Conservation (phyloP, 1,140 invertebrate species). For the Drosophila nasuta region DNA sequence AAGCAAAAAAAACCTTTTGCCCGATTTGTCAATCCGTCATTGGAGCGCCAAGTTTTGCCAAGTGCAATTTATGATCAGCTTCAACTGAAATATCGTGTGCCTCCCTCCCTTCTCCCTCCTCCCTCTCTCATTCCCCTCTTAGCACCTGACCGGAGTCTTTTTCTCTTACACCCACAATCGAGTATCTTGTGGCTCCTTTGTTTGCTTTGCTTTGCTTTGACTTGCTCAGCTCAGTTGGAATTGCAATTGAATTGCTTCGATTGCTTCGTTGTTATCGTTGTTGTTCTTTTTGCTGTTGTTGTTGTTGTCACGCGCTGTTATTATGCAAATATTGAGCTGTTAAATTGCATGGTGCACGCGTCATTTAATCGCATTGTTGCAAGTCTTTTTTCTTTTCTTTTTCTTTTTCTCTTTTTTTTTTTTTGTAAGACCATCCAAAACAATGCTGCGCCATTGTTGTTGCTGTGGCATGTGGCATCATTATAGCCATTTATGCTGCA, state of each 20-base stretch:
- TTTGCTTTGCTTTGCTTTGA: slow-evolving; percentile 16
- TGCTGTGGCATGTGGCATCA: slow-evolving; percentile 45
- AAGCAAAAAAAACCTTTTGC: slow-evolving; percentile 2
- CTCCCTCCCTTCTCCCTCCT: background rate
- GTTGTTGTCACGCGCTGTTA: slow-evolving; percentile 76
- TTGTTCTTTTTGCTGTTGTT: slow-evolving; percentile 19
- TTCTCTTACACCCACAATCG: slow-evolving; percentile 20
- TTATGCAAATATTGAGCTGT: slow-evolving; percentile 81
- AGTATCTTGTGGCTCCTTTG: slow-evolving; percentile 38
- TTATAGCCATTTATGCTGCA: slow-evolving; percentile 77
- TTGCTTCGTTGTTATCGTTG: slow-evolving; percentile 15
- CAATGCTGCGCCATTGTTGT: slow-evolving; percentile 42
- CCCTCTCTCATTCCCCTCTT: background rate
- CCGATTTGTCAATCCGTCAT: slow-evolving; percentile 79
- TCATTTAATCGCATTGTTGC: slow-evolving; percentile 72
- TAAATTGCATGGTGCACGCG: slow-evolving; percentile 76
- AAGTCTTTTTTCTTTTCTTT: slow-evolving; percentile 48
- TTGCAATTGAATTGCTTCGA: slow-evolving; percentile 52
- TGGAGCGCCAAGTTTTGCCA: slow-evolving; percentile 72
- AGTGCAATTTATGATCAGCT: slow-evolving; percentile 56
- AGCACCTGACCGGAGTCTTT: background rate
- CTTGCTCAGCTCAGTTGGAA: slow-evolving; percentile 13
- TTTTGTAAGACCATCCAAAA: slow-evolving; percentile 25
- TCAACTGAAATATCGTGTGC: slow-evolving; percentile 17
- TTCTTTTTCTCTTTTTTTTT: slow-evolving; percentile 27